Conservation (phyloP, 2,888 invertebrate species). For the Drosophila yooni region DNA sequence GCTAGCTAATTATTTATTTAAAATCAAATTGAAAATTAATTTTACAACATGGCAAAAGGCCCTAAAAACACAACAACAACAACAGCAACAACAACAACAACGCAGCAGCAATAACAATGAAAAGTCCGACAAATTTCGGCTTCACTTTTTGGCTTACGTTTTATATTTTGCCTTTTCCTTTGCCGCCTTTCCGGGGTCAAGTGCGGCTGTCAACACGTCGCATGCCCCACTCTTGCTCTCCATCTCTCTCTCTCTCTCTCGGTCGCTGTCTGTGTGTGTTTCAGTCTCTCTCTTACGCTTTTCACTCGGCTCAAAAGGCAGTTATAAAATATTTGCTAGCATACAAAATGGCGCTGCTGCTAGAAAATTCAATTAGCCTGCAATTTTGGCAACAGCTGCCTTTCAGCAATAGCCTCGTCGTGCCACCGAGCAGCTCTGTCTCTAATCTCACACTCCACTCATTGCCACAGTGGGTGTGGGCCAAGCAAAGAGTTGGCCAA, state of each 20-base stretch:
- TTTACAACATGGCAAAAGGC: conserved; percentile 78
- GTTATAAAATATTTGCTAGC: conserved; percentile 75
- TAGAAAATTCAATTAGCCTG: conserved; percentile 80
- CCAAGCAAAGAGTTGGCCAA: conserved; percentile 19
- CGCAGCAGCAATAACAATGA: conserved; percentile 42
- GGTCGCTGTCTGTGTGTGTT: conserved; percentile 4
- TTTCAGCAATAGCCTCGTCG: conserved; percentile 61
- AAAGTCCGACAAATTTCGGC: conserved; percentile 50
- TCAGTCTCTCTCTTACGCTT: conserved; percentile 5
- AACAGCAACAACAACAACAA: conserved; percentile 30
- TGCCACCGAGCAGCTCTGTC: conserved; percentile 9
- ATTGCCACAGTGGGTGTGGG: conserved; percentile 15
- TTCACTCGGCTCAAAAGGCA: conserved; percentile 45
- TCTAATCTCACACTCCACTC: conserved; percentile 11
- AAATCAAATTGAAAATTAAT: conserved; percentile 85
- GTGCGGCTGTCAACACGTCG: conserved; percentile 55
- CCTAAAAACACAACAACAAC: conserved; percentile 26
- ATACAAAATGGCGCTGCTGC: conserved; percentile 81
- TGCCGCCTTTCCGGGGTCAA: conserved; percentile 44
- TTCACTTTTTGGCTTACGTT: conserved; percentile 36
- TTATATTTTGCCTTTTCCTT: conserved; percentile 39
- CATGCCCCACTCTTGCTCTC: background rate
- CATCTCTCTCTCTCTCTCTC: background rate
- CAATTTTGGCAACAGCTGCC: conserved; percentile 79
- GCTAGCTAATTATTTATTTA: conserved; percentile 85